Evolutionary conservation across 2,113 vertebrate genomes (phyloP).

Genomic region (Procavia capensis): DNA sequence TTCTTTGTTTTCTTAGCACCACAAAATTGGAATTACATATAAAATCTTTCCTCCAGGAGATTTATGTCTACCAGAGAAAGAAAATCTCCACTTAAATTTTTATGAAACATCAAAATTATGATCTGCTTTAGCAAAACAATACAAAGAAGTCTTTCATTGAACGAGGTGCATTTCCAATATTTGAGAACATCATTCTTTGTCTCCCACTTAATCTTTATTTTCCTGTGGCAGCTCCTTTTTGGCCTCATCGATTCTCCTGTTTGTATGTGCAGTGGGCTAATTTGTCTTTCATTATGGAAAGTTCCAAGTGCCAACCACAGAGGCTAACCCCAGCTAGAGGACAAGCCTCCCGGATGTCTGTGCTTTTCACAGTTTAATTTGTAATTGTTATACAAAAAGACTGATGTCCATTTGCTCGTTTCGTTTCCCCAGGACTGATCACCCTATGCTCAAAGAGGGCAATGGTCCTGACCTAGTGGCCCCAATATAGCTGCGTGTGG

Average conservation of each 20-base stretch:
- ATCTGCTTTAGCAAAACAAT: conserved; percentile 58
- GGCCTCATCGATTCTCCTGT: conserved; percentile 52
- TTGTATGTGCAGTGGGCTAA: conserved; percentile 40
- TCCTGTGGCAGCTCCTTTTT: conserved; percentile 60
- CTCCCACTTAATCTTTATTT: conserved; percentile 80
- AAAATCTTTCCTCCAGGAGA: conserved; percentile 67
- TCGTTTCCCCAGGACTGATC: conserved; percentile 49
- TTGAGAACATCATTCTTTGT: conserved; percentile 70
- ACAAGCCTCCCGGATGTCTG: neutral
- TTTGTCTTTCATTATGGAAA: conserved; percentile 68
- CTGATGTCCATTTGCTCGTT: neutral
- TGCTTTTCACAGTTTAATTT: conserved; percentile 70
- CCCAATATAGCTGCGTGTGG: neutral
- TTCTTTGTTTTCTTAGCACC: conserved; percentile 76
- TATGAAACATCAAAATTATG: conserved; percentile 78
- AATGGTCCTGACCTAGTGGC: conserved; percentile 18
- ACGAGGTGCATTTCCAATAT: conserved; percentile 61
- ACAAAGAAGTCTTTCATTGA: conserved; percentile 35
- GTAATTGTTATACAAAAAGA: conserved; percentile 44
- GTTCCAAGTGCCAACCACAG: conserved; percentile 39
- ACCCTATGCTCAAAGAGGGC: conserved; percentile 48
- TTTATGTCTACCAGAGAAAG: conserved; percentile 75
- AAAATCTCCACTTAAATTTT: conserved; percentile 79
- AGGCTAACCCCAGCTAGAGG: conserved; percentile 57
- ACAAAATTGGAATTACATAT: conserved; percentile 77